phyloP scores from a whole-genome alignment of 2,888 invertebrate genomes.

The Tachina grossa region DNA sequence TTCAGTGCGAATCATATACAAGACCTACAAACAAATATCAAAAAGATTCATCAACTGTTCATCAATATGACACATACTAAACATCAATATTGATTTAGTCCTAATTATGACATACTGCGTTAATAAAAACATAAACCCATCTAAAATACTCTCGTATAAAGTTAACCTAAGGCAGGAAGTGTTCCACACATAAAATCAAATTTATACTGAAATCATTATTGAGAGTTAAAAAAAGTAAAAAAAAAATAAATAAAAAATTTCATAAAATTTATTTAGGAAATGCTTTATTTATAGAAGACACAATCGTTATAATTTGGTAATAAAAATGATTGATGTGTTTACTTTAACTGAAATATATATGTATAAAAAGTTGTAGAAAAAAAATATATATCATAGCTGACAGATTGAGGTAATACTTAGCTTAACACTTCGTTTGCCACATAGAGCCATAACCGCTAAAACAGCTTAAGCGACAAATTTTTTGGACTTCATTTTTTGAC shows the following conservation, averaged over 20 bases:
- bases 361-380: neutral
- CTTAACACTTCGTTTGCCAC: too few relatives aligned
- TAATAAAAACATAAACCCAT: neutral
- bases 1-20: neutral
- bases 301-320: neutral
- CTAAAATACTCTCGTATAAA: neutral
- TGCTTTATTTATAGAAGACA: neutral
- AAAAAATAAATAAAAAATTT: constrained; percentile 11
- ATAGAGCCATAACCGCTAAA: too few relatives aligned
- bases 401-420: too few relatives aligned
- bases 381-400: too few relatives aligned
- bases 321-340: constrained; percentile 37
- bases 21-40: neutral
- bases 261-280: constrained; percentile 18
- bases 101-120: constrained; percentile 62
- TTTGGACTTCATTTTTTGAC: too few relatives aligned
- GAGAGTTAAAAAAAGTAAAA: neutral
- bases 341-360: neutral
- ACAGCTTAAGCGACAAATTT: too few relatives aligned
- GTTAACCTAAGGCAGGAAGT: neutral
- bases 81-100: constrained; percentile 64
- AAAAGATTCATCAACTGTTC: neutral
- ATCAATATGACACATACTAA: constrained; percentile 21
- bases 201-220: neutral
- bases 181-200: constrained; percentile 19